Evolutionary conservation across 2,797 vertebrate species (phyloP).

Genomic region (Nyctalus aviator): DNA sequence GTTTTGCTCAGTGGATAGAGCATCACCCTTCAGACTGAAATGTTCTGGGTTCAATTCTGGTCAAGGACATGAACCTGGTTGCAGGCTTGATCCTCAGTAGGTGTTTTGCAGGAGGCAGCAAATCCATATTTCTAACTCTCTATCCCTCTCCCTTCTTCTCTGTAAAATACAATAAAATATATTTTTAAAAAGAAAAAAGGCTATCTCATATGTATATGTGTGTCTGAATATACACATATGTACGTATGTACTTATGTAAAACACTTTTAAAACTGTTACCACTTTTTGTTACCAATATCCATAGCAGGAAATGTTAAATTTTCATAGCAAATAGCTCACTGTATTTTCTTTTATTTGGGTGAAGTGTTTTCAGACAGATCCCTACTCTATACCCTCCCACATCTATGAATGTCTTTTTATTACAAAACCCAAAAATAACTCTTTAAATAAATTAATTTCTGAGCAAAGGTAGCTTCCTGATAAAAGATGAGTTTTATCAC

Average conservation of each 20-base stretch:
- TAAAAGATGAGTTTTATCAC: constrained; percentile 80
- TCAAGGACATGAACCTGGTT: too few species aligned
- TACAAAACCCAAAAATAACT: constrained; percentile 76
- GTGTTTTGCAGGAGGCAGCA: too few species aligned
- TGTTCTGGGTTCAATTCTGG: too few species aligned
- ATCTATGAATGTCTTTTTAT: constrained; percentile 71
- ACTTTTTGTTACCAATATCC: background rate
- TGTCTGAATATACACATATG: background rate
- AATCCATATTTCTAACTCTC: too few species aligned
- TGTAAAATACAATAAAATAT: too few species aligned
- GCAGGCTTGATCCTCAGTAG: too few species aligned
- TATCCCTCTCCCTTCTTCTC: too few species aligned
- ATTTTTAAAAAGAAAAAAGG: background rate
- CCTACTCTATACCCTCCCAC: accelerated
- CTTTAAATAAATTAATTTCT: constrained; percentile 72
- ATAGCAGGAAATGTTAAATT: background rate
- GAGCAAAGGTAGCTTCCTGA: constrained; percentile 64
- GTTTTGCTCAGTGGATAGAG: too few species aligned
- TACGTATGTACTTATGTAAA: background rate
- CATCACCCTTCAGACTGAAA: too few species aligned
- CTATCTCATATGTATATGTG: background rate
- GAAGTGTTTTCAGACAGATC: background rate
- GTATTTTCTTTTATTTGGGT: constrained; percentile 7
- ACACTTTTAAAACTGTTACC: background rate
- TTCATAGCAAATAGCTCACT: background rate